Conservation (phyloP, 2,113 vertebrate genomes). For the Thunnus thynnus region DNA sequence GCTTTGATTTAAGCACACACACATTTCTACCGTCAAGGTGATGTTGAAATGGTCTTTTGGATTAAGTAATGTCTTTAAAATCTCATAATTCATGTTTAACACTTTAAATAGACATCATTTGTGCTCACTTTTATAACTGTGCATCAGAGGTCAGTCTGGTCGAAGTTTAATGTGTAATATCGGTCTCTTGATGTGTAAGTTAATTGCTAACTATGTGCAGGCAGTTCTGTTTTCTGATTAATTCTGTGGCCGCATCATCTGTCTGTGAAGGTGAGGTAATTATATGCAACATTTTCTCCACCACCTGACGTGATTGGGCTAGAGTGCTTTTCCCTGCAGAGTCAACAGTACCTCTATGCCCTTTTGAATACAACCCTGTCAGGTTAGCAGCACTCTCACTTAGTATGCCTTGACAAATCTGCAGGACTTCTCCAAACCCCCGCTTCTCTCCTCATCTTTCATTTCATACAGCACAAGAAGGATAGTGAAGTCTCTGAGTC, state of each 20-base stretch:
- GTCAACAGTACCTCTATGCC: conserved; percentile 28
- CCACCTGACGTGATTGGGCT: conserved; percentile 22
- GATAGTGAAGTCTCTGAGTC: conserved; percentile 6
- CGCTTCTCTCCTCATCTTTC: conserved; percentile 30
- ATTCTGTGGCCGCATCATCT: conserved; percentile 37
- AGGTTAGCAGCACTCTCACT: conserved; percentile 42
- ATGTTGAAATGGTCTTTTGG: conserved; percentile 33
- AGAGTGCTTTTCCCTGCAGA: conserved; percentile 40
- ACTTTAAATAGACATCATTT: conserved; percentile 18
- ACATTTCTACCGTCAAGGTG: conserved; percentile 28
- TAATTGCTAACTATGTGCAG: conserved; percentile 35
- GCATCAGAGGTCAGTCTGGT: conserved; percentile 32
- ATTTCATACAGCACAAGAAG: conserved; percentile 19
- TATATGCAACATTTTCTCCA: conserved; percentile 40
- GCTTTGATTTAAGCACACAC: conserved; percentile 43
- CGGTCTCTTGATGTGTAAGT: conserved; percentile 8
- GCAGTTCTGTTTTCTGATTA: conserved; percentile 46
- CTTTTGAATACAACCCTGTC: conserved; percentile 49
- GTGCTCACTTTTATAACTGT: conserved; percentile 10
- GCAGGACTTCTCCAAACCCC: conserved; percentile 35
- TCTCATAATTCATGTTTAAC: conserved; percentile 39
- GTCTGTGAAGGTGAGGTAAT: conserved; percentile 54
- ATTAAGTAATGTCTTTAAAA: conserved; percentile 52
- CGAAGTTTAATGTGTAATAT: conserved; percentile 24
- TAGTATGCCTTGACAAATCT: conserved; percentile 46